phyloP scores from a whole-genome alignment of 2,888 invertebrate species.

The Aporophyla lueneburgensis region DNA sequence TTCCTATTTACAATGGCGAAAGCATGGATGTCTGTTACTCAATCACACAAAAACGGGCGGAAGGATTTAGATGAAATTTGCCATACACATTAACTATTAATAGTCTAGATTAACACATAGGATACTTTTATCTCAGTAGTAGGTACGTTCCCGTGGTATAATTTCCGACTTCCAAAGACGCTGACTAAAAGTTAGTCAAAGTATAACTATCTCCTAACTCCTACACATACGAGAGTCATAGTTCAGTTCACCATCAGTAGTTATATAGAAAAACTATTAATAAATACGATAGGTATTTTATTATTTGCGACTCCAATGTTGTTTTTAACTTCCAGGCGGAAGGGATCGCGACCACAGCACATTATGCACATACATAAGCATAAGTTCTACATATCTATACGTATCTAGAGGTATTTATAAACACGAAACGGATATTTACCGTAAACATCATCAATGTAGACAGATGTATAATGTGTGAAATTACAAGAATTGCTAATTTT shows the following conservation, averaged over 20 bases:
- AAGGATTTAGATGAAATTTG: too few relatives aligned
- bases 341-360: neutral
- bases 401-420: conserved; percentile 16
- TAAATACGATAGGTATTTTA: neutral
- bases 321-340: conserved; percentile 25
- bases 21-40: too few relatives aligned
- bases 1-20: too few relatives aligned
- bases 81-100: too few relatives aligned
- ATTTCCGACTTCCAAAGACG: too few relatives aligned
- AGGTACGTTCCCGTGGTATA: too few relatives aligned
- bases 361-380: conserved; percentile 13
- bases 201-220: neutral
- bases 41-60: too few relatives aligned
- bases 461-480: conserved; percentile 38
- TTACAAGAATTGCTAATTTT: conserved; percentile 36
- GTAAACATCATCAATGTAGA: conserved; percentile 10
- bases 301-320: neutral
- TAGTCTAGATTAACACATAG: too few relatives aligned
- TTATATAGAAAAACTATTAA: neutral
- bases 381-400: neutral
- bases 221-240: neutral
- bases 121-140: too few relatives aligned
- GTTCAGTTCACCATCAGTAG: neutral
- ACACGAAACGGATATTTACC: conserved; percentile 42
- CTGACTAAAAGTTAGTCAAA: too few relatives aligned